Evolutionary conservation across 2,113 vertebrate species (phyloP), one percentile per base, ranked within the genome.

Genomic region (Fregata magnificens): DNA sequence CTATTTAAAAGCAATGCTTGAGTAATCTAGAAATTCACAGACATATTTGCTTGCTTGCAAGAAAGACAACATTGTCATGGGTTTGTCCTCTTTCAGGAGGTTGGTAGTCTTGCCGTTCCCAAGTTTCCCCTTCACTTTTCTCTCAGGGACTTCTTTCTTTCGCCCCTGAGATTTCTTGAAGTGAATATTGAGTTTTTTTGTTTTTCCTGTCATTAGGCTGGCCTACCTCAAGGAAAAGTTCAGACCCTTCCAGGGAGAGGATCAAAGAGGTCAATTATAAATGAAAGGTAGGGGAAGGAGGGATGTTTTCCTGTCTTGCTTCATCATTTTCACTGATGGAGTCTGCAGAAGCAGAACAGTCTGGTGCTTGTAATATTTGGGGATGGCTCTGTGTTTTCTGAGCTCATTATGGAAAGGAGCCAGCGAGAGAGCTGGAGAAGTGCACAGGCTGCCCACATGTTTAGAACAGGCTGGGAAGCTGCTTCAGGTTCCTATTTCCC

Each of bases 241-340:
- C 95, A 88, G 77, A 82, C 36, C 44, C 83, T 93, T 97, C 86
- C 91, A 97, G 86, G 61, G 84, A 95, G 77, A 94, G 67, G 86
- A 93, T 96, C 89, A 96, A 95, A 95, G 84, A 94, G 87, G 78
- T 95, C 82, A 97, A n/a, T 91, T 96, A 87, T 91, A 89, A 95
- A 88, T 82, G 76, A 88, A 95, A 77, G 45, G 81, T 63, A 74
- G 92, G 82, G 72, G 65, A 87, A 93, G 62, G 55, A 94, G 91
- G 72, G 81, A 59, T 94, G 44, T 95, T 97, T 96, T 97, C 93
- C 89, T 91, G 66, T 77, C 66, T 93, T 96, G 83, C 94, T 88
- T 86, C 89, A 86, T 94, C 73, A 16, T 95, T 97, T 96, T 94
- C 67, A 63, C 70, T 85, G 86, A 94, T 94, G 91, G 81, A 96